phyloP scores from a whole-genome alignment of 1,140 invertebrate species.

The Phortica variegata region DNA sequence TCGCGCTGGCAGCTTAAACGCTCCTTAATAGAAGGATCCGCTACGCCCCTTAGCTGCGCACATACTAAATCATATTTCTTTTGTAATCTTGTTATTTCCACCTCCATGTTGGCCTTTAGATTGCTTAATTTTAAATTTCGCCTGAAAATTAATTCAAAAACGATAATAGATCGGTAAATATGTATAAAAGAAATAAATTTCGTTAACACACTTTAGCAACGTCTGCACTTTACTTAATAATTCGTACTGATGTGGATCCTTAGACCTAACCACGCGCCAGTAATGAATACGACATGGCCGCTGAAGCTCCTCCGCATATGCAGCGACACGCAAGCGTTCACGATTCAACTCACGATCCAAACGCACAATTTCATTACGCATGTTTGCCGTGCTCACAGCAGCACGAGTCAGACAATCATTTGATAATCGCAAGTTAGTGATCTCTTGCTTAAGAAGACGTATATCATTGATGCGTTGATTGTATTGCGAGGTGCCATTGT shows the following conservation, averaged over 20 bases:
- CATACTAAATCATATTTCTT: too few relatives aligned
- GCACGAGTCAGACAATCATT: slow-evolving; percentile 64
- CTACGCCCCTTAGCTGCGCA: slow-evolving; percentile 4
- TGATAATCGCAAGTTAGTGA: slow-evolving; percentile 66
- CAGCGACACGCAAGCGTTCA: slow-evolving; percentile 69
- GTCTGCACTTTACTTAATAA: slow-evolving; percentile 68
- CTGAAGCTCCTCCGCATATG: slow-evolving; percentile 74
- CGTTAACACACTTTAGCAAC: slow-evolving; percentile 66
- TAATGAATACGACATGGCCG: slow-evolving; percentile 79
- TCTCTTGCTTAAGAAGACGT: slow-evolving; percentile 72
- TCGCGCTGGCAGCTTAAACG: slow-evolving; percentile 24
- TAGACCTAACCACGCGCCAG: slow-evolving; percentile 71
- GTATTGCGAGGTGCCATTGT: slow-evolving; percentile 67
- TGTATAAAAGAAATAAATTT: too few relatives aligned
- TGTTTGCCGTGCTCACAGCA: slow-evolving; percentile 62
- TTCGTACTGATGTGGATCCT: slow-evolving; percentile 68
- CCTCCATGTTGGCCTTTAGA: too few relatives aligned
- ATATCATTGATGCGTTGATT: slow-evolving; percentile 73
- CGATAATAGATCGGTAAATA: too few relatives aligned
- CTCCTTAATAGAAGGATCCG: slow-evolving; percentile 8
- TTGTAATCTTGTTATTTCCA: too few relatives aligned
- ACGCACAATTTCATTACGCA: slow-evolving; percentile 71
- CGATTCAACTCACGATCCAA: slow-evolving; percentile 72
- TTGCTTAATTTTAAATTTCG: too few relatives aligned
- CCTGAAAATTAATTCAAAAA: too few relatives aligned